phyloP scores from a whole-genome alignment of 2,113 vertebrate genomes.

The Nothoprocta perdicaria region DNA sequence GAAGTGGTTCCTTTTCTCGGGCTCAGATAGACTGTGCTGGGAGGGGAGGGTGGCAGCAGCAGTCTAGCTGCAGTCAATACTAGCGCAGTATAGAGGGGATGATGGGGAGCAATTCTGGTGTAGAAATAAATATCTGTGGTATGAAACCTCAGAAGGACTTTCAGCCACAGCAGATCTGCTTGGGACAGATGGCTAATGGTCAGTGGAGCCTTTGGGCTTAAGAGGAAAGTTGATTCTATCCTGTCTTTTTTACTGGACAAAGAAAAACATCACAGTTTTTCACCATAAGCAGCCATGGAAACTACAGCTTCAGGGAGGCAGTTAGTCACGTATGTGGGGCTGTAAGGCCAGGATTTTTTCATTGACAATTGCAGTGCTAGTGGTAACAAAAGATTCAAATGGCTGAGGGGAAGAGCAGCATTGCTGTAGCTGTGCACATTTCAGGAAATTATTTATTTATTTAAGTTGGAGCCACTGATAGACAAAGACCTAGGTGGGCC shows the following conservation, averaged over 20 bases:
- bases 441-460: not conserved
- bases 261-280: not conserved
- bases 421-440: not conserved
- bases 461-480: not conserved
- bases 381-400: not conserved
- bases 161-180: not conserved
- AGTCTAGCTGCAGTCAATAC: not conserved
- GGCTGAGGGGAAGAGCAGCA: not conserved
- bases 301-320: not conserved
- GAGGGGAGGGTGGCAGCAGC: not conserved
- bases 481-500: not conserved
- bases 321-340: not conserved
- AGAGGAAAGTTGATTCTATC: not conserved
- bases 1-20: not conserved
- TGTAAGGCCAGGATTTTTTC: not conserved
- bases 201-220: constrained; percentile 9
- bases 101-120: not conserved
- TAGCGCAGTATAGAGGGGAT: not conserved
- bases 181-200: constrained; percentile 65
- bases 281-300: constrained; percentile 18
- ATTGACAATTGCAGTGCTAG: not conserved
- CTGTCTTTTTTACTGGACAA: not conserved
- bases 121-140: not conserved
- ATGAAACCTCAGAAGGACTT: constrained; percentile 1
- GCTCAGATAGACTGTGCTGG: not conserved